phyloP scores from a whole-genome alignment of 2,888 invertebrate genomes.

The Drosophila melanosoma region DNA sequence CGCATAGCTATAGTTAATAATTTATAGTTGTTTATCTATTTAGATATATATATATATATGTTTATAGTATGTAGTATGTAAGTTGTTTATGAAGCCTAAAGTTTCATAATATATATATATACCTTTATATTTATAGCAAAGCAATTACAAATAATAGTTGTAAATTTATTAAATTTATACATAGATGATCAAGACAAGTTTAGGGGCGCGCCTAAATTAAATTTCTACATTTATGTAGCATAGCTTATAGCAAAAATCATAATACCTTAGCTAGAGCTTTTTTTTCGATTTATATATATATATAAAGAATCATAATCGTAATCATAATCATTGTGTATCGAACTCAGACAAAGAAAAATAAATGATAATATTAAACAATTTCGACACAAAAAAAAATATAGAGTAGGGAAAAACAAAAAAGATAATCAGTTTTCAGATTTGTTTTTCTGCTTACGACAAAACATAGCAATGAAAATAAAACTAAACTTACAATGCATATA shows the following conservation, averaged over 20 bases:
- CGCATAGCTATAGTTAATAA: slow-evolving; percentile 52
- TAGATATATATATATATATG: slow-evolving; percentile 15
- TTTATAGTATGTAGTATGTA: slow-evolving; percentile 25
- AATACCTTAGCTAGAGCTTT: slow-evolving; percentile 71
- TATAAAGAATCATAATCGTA: slow-evolving; percentile 30
- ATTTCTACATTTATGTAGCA: slow-evolving; percentile 44
- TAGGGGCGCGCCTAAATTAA: slow-evolving; percentile 48
- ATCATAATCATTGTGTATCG: slow-evolving; percentile 37
- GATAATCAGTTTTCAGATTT: slow-evolving; percentile 17
- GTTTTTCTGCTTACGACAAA: slow-evolving; percentile 28
- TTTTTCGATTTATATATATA: slow-evolving; percentile 15
- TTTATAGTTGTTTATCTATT: slow-evolving; percentile 31
- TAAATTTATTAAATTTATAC: slow-evolving; percentile 66
- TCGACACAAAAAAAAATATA: slow-evolving; percentile 56
- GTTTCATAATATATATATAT: slow-evolving; percentile 23
- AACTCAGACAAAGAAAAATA: slow-evolving; percentile 51
- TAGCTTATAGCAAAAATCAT: slow-evolving; percentile 77
- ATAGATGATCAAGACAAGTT: slow-evolving; percentile 62
- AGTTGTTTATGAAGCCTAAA: slow-evolving; percentile 27
- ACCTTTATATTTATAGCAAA: slow-evolving; percentile 35
- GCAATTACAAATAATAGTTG: slow-evolving; percentile 68
- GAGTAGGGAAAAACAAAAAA: slow-evolving; percentile 42
- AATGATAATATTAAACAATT: slow-evolving; percentile 54
- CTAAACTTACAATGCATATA: slow-evolving; percentile 61
- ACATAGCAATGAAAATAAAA: slow-evolving; percentile 40